phyloP scores from a whole-genome alignment of 2,797 vertebrate genomes.

The Mormyrops attenuatus region DNA sequence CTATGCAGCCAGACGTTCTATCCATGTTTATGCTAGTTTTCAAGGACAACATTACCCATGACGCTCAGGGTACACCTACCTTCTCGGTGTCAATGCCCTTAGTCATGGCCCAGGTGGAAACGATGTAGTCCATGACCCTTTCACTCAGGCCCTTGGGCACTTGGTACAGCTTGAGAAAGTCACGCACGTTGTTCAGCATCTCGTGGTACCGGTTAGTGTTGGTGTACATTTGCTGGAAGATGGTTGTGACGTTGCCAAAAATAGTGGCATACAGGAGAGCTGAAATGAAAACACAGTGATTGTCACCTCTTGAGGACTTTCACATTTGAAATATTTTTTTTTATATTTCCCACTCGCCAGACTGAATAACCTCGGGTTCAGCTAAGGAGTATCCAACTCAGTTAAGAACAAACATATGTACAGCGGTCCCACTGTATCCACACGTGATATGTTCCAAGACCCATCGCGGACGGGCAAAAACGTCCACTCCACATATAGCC shows the following conservation, averaged over 20 bases:
- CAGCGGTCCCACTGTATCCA: neutral
- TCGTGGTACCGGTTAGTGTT: conserved; percentile 97
- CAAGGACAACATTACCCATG: neutral
- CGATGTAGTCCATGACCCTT: conserved; percentile 96
- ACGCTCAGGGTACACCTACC: conserved; percentile 58
- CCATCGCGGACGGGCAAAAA: neutral
- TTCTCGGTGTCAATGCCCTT: conserved; percentile 97
- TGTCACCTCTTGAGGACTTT: neutral
- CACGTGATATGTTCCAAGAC: neutral
- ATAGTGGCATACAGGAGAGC: conserved; percentile 97
- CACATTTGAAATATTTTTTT: neutral
- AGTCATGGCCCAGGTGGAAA: conserved; percentile 97
- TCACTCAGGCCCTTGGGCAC: conserved; percentile 95
- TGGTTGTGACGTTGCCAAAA: conserved; percentile 95
- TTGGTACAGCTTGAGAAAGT: conserved; percentile 95
- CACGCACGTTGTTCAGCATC: conserved; percentile 93
- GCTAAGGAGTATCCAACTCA: neutral
- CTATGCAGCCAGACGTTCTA: neutral
- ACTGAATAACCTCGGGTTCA: neutral
- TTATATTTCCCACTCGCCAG: neutral
- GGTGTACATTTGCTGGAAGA: conserved; percentile 98
- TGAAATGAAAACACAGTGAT: conserved; percentile 38
- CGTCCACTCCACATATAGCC: neutral
- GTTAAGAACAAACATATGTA: neutral
- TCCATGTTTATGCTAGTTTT: neutral